phyloP scores from a whole-genome alignment of 1,140 invertebrate species.

The Danaus melanippus region DNA sequence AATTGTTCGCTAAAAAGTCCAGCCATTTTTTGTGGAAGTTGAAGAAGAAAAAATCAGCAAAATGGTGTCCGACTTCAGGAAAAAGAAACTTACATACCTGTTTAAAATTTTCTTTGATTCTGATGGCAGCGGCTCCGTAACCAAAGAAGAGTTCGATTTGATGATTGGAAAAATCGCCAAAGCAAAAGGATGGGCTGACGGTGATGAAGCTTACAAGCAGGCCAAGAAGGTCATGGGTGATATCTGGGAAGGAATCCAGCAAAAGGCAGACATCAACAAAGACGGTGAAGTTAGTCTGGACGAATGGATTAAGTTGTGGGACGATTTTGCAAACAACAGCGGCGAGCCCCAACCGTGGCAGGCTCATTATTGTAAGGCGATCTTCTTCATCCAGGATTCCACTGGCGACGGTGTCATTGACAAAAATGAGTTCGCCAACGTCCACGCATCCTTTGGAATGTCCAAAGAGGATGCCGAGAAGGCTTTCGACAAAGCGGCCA shows the following conservation, averaged over 20 bases:
- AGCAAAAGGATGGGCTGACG: slow-evolving; percentile 78
- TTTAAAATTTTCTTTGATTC: slow-evolving; percentile 89
- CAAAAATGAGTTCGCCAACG: slow-evolving; percentile 82
- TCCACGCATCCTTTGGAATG: slow-evolving; percentile 81
- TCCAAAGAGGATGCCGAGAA: slow-evolving; percentile 76
- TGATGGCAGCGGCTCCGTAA: slow-evolving; percentile 83
- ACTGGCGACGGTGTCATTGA: slow-evolving; percentile 85
- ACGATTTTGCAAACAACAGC: slow-evolving; percentile 78
- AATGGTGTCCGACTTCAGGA: slow-evolving; percentile 88
- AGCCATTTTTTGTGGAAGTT: too few relatives aligned
- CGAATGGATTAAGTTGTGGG: slow-evolving; percentile 89
- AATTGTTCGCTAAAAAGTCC: background rate
- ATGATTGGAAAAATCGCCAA: slow-evolving; percentile 82
- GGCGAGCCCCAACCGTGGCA: slow-evolving; percentile 81
- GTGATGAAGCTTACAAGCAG: slow-evolving; percentile 77
- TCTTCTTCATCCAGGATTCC: slow-evolving; percentile 86
- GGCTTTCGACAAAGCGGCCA: slow-evolving; percentile 81
- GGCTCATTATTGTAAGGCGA: slow-evolving; percentile 82
- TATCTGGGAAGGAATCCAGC: slow-evolving; percentile 84
- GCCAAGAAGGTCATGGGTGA: slow-evolving; percentile 78
- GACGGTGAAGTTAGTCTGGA: slow-evolving; percentile 83
- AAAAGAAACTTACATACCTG: slow-evolving; percentile 86
- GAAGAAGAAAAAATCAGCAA: slow-evolving; percentile 34
- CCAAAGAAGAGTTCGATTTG: slow-evolving; percentile 84
- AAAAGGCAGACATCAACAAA: slow-evolving; percentile 81